These are phyloP conservation scores for Portunus trituberculatus DNA, from an alignment of 1,140 invertebrate genomes.

Conservation along the genomic window DNA sequence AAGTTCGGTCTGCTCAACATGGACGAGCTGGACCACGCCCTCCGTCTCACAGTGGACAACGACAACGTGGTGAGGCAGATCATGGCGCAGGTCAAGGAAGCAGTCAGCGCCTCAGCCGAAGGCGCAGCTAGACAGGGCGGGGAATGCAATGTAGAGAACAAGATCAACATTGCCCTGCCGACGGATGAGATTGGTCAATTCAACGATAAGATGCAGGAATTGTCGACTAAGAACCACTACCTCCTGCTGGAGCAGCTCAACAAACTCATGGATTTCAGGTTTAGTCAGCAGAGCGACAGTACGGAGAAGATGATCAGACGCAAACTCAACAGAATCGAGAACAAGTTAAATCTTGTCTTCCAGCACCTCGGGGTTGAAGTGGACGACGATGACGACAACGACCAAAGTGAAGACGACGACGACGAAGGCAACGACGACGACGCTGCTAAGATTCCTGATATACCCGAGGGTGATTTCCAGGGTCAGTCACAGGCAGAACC, in stretches of 20 bases:
- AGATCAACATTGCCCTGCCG: slow-evolving; percentile 64
- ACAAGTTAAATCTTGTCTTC: slow-evolving; percentile 44
- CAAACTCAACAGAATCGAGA: slow-evolving; percentile 11
- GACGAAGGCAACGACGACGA: not conserved
- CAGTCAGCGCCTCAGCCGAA: not conserved
- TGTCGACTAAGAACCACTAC: slow-evolving; percentile 31
- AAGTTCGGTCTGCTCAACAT: slow-evolving; percentile 56
- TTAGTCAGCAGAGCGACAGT: not conserved
- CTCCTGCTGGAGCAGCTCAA: slow-evolving; percentile 66
- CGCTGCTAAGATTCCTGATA: not conserved
- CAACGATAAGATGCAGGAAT: slow-evolving; percentile 50
- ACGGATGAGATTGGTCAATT: slow-evolving; percentile 48
- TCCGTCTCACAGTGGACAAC: slow-evolving; percentile 39
- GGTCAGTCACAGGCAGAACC: not conserved
- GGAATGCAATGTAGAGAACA: slow-evolving; percentile 59
- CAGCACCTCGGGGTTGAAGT: slow-evolving; percentile 27
- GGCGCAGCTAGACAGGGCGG: not conserved
- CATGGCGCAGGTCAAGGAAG: slow-evolving; percentile 50
- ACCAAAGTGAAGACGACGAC: not conserved
- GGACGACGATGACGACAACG: not conserved
- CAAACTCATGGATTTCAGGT: slow-evolving; percentile 51
- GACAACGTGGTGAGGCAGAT: slow-evolving; percentile 49
- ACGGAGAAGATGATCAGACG: slow-evolving; percentile 47
- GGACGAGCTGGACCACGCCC: slow-evolving; percentile 58
- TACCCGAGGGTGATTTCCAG: not conserved